A percentile compares a stretch with the other conserved stretches of the same genome.
phyloP scores from a whole-genome alignment of 2,113 vertebrate genomes.

The Cariama cristata region DNA sequence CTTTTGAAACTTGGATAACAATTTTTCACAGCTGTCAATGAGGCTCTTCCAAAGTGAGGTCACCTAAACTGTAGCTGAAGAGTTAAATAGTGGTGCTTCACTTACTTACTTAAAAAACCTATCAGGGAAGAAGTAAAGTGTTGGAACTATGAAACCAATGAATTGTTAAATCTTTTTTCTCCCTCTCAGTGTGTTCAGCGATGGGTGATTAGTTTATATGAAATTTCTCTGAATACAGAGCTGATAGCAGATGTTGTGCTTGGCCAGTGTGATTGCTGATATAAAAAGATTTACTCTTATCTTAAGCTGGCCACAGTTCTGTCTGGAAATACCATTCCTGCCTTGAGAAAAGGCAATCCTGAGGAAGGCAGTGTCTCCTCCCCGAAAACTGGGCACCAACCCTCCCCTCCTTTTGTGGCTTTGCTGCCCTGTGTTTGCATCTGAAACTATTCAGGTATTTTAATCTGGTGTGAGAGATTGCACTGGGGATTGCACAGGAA shows the following conservation, averaged over 20 bases:
- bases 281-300: neutral
- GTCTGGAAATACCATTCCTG: neutral
- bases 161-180: neutral
- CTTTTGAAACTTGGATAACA: neutral
- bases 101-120: neutral
- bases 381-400: accelerated
- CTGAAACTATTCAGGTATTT: neutral
- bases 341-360: neutral
- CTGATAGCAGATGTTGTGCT: neutral
- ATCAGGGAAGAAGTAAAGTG: neutral
- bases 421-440: neutral
- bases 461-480: neutral
- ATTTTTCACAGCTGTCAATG: neutral
- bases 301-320: neutral
- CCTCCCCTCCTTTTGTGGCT: neutral
- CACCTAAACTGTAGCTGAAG: neutral
- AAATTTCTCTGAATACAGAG: neutral
- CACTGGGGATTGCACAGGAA: neutral
- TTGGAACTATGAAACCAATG: neutral
- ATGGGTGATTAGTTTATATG: neutral
- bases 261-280: neutral
- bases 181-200: neutral
- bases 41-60: neutral
- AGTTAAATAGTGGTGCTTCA: neutral
- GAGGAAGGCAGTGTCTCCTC: neutral